Percentiles rank a stretch among this genome's conserved stretches.
phyloP scores from a whole-genome alignment of 1,140 invertebrate species.

The Kradibia gibbosae region DNA sequence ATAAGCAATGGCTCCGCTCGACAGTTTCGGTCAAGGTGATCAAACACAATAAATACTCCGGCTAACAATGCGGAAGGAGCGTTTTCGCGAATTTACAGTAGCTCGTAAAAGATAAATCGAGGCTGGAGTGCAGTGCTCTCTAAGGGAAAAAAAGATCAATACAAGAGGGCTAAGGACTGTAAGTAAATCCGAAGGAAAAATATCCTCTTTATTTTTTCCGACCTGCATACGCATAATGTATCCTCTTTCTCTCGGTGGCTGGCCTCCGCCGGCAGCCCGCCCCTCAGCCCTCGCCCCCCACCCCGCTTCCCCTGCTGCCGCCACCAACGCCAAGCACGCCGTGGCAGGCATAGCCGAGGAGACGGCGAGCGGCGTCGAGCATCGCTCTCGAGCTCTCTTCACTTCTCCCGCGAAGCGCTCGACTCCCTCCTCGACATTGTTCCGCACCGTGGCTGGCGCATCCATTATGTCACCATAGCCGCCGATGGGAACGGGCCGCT shows the following conservation, averaged over 20 bases:
- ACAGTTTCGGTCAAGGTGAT: constrained; percentile 4
- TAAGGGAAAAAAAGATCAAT: constrained; percentile 22
- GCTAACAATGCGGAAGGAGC: neutral
- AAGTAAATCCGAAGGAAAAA: neutral
- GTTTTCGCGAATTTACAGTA: neutral
- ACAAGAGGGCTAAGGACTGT: neutral
- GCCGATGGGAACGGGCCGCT: constrained; percentile 44
- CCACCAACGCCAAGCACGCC: neutral
- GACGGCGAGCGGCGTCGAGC: neutral
- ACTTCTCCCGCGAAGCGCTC: neutral
- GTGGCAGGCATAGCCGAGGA: neutral
- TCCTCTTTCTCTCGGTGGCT: neutral
- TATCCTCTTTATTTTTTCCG: neutral
- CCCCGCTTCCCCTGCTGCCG: neutral
- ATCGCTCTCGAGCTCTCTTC: neutral
- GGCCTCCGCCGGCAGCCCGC: neutral
- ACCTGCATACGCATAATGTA: neutral
- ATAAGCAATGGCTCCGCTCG: neutral
- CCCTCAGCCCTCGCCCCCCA: neutral
- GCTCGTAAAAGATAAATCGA: constrained; percentile 19
- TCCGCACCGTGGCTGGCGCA: neutral
- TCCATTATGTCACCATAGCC: constrained; percentile 44
- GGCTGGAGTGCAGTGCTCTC: too few relatives aligned
- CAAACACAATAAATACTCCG: neutral
- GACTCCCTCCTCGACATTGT: constrained; percentile 5